Conservation (phyloP, 2,888 invertebrate genomes). For the Noctua janthe region DNA sequence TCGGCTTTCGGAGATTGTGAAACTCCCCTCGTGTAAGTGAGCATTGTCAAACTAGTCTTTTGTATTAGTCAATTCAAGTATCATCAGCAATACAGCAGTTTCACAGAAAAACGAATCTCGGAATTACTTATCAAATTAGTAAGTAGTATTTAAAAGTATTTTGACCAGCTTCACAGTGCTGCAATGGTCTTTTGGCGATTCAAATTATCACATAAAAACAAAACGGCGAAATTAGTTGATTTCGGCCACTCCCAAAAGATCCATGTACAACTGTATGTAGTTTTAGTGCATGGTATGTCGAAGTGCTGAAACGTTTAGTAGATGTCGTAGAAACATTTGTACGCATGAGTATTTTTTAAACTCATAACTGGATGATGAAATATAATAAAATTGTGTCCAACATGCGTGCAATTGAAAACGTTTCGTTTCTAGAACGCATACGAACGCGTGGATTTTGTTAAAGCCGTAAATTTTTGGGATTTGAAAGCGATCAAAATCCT, state of each 20-base stretch:
- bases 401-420: constrained; percentile 26
- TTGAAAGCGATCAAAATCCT: constrained; percentile 13
- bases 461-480: constrained; percentile 23
- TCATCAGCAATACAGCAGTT: not conserved
- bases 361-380: constrained; percentile 44
- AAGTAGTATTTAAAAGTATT: constrained; percentile 3
- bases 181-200: not conserved
- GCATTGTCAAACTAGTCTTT: not conserved
- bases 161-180: constrained; percentile 9
- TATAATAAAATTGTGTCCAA: constrained; percentile 43
- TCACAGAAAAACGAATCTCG: not conserved
- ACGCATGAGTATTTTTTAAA: constrained; percentile 40
- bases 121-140: not conserved
- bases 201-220: not conserved
- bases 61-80: not conserved
- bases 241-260: not conserved
- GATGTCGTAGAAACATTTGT: constrained; percentile 26
- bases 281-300: constrained; percentile 37
- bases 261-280: constrained; percentile 10
- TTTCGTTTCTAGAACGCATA: constrained; percentile 55
- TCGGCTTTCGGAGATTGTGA: too few relatives aligned
- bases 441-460: constrained; percentile 45
- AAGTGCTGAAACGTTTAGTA: constrained; percentile 39
- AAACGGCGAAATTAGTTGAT: not conserved
- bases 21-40: not conserved